A percentile compares a stretch with the other conserved stretches of the same genome.
These are phyloP conservation scores for Diorhabda elongata DNA, from an alignment of 1,140 invertebrate species.

Conservation along the genomic window DNA sequence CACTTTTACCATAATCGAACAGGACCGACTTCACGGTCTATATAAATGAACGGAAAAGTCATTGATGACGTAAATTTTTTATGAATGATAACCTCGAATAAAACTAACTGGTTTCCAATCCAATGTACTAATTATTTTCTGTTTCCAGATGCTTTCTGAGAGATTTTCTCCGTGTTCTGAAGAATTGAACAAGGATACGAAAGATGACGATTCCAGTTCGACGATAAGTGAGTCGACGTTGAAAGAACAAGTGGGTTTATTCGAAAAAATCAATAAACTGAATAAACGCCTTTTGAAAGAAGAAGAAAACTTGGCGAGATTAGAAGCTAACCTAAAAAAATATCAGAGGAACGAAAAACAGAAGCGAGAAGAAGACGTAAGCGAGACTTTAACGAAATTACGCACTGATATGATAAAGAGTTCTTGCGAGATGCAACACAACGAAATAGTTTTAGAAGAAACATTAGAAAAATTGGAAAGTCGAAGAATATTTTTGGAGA, in stretches of 20 bases:
- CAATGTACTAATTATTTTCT: conserved; percentile 40
- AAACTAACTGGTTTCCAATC: too few species aligned
- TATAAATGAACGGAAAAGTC: too few species aligned
- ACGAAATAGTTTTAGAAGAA: conserved; percentile 58
- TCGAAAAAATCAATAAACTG: conserved; percentile 66
- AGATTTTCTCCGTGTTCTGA: conserved; percentile 53
- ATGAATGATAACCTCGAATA: too few species aligned
- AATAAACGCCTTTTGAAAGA: conserved; percentile 68
- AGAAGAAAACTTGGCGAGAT: conserved; percentile 61
- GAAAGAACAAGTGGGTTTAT: conserved; percentile 58
- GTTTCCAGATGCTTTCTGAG: conserved; percentile 51
- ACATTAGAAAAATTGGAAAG: conserved; percentile 60
- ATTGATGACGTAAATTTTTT: too few species aligned
- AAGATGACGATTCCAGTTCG: conserved; percentile 47
- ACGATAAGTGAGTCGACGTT: conserved; percentile 43
- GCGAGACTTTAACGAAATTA: conserved; percentile 50
- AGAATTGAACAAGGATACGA: conserved; percentile 52
- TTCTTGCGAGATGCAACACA: conserved; percentile 60
- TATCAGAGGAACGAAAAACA: conserved; percentile 55
- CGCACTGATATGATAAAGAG: conserved; percentile 56
- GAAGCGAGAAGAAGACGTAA: conserved; percentile 47
- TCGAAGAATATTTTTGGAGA: conserved; percentile 59
- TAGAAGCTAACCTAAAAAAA: conserved; percentile 62
- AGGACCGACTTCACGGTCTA: too few species aligned
- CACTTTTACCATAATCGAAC: too few species aligned